Base-by-base conservation (phyloP, 2,797 vertebrate genomes). In the Hephaestus fuliginosus region DNA sequence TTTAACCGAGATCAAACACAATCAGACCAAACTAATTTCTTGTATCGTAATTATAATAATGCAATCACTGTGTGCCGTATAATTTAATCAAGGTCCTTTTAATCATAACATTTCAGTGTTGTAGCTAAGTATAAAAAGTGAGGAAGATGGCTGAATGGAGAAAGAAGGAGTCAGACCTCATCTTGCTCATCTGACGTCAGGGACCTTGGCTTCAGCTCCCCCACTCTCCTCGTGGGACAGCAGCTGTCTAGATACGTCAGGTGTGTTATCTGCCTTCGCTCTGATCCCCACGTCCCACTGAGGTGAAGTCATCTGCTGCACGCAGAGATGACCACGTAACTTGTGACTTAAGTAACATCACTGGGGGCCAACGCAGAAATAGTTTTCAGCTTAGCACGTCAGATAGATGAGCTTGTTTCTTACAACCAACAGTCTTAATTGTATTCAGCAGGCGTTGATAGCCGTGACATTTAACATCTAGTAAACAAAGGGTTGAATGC, bases 231-330 rank as follows among this genome's bases (percentile, higher is more conserved):
- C 39, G 28, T 2, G 62, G 76, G 60, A 77, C 48, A 41, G 56
- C 71, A 76, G 79, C 83, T 76, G 68, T 64, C 49, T 63, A 22
- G 30, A 76, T 60, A 53, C 3, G n/a, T 81, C 73, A 81, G 62
- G 39, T 78, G 71, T 78, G 36, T 36, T 39, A 80, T 74, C 64
- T 53, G 49, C 25, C 39, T 74, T 33, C n/a, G 28, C 69, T 65
- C 58, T 7, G 48, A 30, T 82, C 6, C 53, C 48, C 25, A 12
- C 12, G 33, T 78, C 70, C 58, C 62, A 12, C 51, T 18, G 68
- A 81, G 20, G 44, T 83, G 62, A 86, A 52, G 44, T 81, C 75
- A 78, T 78, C 74, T 7, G 7, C 68, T 76, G 25, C 48, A 11
- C 18, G 48, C 28, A 60, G 68, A 61, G 33, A 52, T 61, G 28